Base-by-base conservation (phyloP, 2,113 vertebrate species). In the Thamnophis sirtalis region DNA sequence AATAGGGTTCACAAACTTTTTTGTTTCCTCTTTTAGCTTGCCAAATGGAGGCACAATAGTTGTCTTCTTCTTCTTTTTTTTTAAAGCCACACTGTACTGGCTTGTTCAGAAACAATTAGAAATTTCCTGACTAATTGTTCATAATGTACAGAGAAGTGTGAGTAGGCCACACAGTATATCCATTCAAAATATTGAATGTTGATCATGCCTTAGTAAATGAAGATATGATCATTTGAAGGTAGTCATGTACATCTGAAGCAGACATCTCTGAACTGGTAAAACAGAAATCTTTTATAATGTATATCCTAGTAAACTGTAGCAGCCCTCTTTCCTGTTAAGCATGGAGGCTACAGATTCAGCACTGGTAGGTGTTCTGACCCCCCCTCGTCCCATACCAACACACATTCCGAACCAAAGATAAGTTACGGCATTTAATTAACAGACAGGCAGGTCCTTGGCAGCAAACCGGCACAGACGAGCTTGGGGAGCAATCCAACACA, bases 181-280 rank as follows among this genome's bases (percentile, higher is more conserved):
- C 17, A 21, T 24, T 48, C 43, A 49, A 50, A 63, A 5, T 15
- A 50, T 9, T 89, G 19, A 9, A 9, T 13, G 48, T 17, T 51
- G 17, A 73, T 28, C 48, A 50, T 89, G 17, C 15, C 8, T 89
- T 49, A 89, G 26, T 63, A 89, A 89, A 21, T 48, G 11, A 28
- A n/a, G 56, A 48, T 63, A 63, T 3, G 19, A 56, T 88, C 2
- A 33, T 58, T 15, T 24, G 13, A 88, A 51, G 6, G 13, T 50
- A 5, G 48, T 88, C 88, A 87, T 80, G 88, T 56, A 63, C 89
- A 94, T 92, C 94, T 95, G 91, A 93, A 86, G 68, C 48, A 85
- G 91, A 91, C 89, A 94, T 89, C 88, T 95, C 73, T 94, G n/a
- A 63, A 55, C 51, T 91, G 3, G 93, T 49, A 92, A 93, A 86